Evolutionary conservation across 2,797 vertebrate species (phyloP).

Genomic region (Cebuella pygmaea): DNA sequence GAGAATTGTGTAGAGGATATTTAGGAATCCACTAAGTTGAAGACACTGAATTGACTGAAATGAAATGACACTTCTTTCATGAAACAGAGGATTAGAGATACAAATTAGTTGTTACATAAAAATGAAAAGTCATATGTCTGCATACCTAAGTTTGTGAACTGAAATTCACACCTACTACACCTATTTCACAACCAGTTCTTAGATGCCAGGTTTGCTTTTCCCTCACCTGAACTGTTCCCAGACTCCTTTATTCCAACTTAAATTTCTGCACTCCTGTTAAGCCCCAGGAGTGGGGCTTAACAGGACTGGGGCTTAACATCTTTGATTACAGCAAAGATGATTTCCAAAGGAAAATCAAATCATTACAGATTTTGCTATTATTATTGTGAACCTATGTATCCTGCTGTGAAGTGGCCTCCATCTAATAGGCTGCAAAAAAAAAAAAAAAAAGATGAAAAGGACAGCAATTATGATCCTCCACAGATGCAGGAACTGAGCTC

Average conservation of each 20-base stretch:
- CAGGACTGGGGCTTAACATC: no score
- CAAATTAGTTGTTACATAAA: background rate
- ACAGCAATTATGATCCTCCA: conserved; percentile 31
- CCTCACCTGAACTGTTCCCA: background rate
- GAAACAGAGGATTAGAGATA: background rate
- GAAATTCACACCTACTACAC: background rate
- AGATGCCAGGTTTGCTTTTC: background rate
- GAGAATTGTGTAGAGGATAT: background rate
- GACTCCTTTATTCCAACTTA: background rate
- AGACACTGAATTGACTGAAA: background rate
- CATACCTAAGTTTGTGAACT: background rate
- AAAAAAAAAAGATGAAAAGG: conserved; percentile 50
- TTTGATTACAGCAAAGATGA: background rate
- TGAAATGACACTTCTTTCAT: background rate
- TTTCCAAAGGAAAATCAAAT: conserved; percentile 37
- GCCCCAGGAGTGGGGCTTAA: background rate
- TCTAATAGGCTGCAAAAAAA: conserved; percentile 38
- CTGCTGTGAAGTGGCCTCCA: conserved; percentile 54
- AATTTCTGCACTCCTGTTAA: background rate
- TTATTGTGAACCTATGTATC: background rate
- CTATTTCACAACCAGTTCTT: background rate
- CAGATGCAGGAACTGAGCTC: conserved; percentile 9
- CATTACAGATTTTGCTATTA: conserved; percentile 40
- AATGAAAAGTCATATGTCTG: background rate
- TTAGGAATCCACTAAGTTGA: background rate